Evolutionary conservation across 2,113 vertebrate species (phyloP).

Genomic region (Vireo altiloquus): DNA sequence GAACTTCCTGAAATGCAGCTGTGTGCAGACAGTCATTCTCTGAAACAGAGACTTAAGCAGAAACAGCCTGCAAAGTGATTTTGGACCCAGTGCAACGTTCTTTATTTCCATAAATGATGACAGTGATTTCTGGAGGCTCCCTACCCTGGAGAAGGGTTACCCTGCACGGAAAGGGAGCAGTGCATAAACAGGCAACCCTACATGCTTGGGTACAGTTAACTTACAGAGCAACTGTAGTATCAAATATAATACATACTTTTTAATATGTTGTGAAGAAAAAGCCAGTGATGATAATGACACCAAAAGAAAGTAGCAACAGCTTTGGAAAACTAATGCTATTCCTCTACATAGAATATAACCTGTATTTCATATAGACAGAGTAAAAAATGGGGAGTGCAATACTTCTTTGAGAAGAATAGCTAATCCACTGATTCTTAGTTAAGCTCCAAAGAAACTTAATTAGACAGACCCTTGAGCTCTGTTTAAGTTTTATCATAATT

Average conservation of each 20-base stretch:
- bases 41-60: conserved; percentile 53
- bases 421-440: background rate
- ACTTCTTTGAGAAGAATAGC: background rate
- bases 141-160: background rate
- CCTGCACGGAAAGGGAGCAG: background rate
- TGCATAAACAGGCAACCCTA: background rate
- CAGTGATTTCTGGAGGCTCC: background rate
- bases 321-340: background rate
- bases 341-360: background rate
- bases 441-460: background rate
- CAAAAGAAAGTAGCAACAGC: background rate
- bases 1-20: conserved; percentile 75
- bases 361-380: background rate
- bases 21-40: conserved; percentile 30
- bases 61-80: conserved; percentile 48
- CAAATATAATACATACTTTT: background rate
- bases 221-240: background rate
- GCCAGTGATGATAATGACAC: background rate
- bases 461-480: background rate
- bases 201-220: background rate
- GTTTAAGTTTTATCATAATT: background rate
- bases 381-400: background rate
- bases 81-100: background rate
- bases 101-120: background rate
- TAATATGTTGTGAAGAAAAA: background rate